Evolutionary conservation across 2,113 vertebrate species (phyloP), one percentile per base, ranked within the genome.

Genomic region (Lycaon pictus): DNA sequence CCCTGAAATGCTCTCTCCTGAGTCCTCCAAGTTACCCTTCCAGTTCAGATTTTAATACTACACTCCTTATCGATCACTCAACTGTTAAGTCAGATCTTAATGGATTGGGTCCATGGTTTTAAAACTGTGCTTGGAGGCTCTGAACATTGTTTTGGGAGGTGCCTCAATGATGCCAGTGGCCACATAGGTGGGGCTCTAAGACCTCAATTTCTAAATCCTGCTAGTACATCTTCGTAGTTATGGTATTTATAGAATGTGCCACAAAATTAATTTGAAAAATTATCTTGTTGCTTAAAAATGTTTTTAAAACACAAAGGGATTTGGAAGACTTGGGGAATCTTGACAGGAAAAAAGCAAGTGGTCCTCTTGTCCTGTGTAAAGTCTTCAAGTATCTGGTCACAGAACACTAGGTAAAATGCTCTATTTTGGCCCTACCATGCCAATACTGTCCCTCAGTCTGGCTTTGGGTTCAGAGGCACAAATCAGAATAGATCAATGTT

Each of bases 401-500:
- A 48, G 55, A 92, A 51, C 67, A 92, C 51, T 65, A 58, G 80
- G 16, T 23, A 11, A 25, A 48, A 20, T 56, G n/a, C 37, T 32
- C 0, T 11, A 72, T 7, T 85, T 27, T 29, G 22, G 80, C 37
- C 67, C 29, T 69, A 15, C 0, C 4, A 63, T 20, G 51, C 2
- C 53, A 77, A 16, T 20, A n/a, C 35, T 15, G 76, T 20, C 15
- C 48, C 32, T 53, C 51, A 43, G 55, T 27, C n/a, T 80, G 65
- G 56, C 43, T 27, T 81, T 85, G 85, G 27, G 11, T 85, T 95
- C 80, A 69, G 88, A 97, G 85, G 27, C 25, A 87, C 58, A 63
- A 67, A 51, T 93, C 87, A 60, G 37, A 97, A 88, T 19, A 90
- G 43, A 96, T 72, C 60, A 84, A 65, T 25, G 35, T 63, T 89